Conservation (phyloP, 2,888 invertebrate species). For the Sminthurinus aureus region DNA sequence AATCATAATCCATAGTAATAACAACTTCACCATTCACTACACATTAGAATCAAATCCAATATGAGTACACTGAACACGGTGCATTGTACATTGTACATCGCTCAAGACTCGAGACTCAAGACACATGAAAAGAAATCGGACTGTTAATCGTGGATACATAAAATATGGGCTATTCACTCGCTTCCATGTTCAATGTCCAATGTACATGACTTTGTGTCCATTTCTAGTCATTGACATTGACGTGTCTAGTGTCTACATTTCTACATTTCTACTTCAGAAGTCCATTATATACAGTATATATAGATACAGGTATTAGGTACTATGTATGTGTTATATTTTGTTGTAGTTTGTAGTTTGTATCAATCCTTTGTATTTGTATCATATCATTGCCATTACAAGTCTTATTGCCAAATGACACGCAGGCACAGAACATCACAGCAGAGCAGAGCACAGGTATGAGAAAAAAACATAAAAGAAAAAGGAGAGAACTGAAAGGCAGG, state of each 20-base stretch:
- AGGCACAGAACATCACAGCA: slow-evolving; percentile 11
- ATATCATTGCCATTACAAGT: neutral
- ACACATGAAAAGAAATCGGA: too few relatives aligned
- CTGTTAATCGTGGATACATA: too few relatives aligned
- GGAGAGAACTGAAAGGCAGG: slow-evolving; percentile 24
- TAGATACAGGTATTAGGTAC: too few relatives aligned
- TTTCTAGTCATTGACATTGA: neutral
- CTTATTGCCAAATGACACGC: slow-evolving; percentile 38
- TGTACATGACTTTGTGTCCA: neutral
- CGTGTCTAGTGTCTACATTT: neutral
- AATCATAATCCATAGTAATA: neutral
- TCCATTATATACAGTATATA: neutral
- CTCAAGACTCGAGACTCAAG: too few relatives aligned
- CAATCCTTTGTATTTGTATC: slow-evolving; percentile 13
- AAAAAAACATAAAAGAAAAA: slow-evolving; percentile 5
- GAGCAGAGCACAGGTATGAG: neutral
- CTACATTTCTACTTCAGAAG: slow-evolving; percentile 1
- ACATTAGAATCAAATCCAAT: too few relatives aligned
- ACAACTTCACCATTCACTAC: too few relatives aligned
- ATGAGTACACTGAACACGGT: too few relatives aligned
- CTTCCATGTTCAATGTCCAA: too few relatives aligned
- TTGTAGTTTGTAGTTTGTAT: slow-evolving; percentile 10
- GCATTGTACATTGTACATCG: too few relatives aligned
- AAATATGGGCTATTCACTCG: neutral
- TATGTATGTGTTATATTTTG: too few relatives aligned